Base-by-base conservation (phyloP, 2,113 vertebrate species). In the Alexandromys fortis region DNA sequence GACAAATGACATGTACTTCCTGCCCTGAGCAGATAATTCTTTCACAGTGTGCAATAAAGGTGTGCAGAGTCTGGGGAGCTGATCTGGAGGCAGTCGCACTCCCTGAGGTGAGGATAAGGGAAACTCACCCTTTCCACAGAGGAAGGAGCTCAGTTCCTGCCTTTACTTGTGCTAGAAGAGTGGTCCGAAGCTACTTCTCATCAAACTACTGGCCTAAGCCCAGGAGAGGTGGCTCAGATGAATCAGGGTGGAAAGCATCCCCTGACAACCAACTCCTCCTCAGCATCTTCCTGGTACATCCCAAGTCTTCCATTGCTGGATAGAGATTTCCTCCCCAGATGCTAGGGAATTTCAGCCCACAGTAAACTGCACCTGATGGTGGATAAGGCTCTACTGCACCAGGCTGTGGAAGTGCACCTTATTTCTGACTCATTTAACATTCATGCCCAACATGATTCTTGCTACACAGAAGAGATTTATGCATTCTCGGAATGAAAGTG, bases 1-100 rank as follows among this genome's bases (percentile, higher is more conserved):
- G 26, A 77, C 79, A 90, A 97, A 91, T 90, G 76, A 81, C 82
- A 96, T 55, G 0, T 12, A 88, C 55, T 91, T 95, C 52, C 47
- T 87, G 11, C 72, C 91, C 63, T 30, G 86, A 68, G 83, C 38
- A 89, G 94, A 86, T 45, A 76, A 89, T 86, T 52, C 45, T 63
- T 61, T 88, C 17, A 42, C 22, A 45, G 75, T n/a, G 38, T 2
- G 13, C 63, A 87, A 82, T 24, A 82, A 94, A 94, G 76, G 88
- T 90, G 11, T 77, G 49, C 24, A 38, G 68, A 88, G n/a, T 83
- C 21, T 76, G 11, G 63, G 10, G 33, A 82, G 49, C 47, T 35
- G 35, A 55, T 38, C 0, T 89, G 52, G n/a, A 28, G 42, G 10
- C 26, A 72, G 30, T n/a, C 67, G 55, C 45, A 77, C 67, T 5